Conservation (phyloP, 2,888 invertebrate species). For the Formica aserva region DNA sequence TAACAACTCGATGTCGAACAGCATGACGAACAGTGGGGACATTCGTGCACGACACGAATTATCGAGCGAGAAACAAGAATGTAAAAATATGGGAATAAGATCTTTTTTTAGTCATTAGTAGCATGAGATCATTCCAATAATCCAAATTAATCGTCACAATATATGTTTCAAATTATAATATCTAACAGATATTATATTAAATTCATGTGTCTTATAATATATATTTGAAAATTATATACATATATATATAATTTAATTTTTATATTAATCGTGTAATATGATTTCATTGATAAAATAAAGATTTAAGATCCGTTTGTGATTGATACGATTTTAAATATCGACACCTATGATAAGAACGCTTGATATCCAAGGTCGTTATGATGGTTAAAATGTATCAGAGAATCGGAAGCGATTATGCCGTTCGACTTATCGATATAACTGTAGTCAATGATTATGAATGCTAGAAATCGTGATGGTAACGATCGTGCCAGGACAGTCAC, state of each 20-base stretch:
- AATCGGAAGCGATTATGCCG: background rate
- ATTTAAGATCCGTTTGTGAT: background rate
- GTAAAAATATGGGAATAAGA: background rate
- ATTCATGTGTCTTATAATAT: background rate
- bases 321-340: background rate
- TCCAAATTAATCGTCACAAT: background rate
- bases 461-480: constrained; percentile 48
- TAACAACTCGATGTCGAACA: constrained; percentile 21
- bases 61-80: background rate
- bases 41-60: background rate
- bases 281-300: background rate
- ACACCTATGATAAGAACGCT: background rate
- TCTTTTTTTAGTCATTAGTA: background rate
- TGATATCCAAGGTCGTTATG: background rate
- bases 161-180: constrained; percentile 1
- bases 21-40: background rate
- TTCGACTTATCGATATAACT: constrained; percentile 29
- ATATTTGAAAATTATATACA: background rate
- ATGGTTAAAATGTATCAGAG: background rate
- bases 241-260: constrained; percentile 8
- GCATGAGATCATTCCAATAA: background rate
- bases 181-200: background rate
- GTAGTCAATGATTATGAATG: constrained; percentile 13
- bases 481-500: constrained; percentile 53
- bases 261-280: background rate